Base-by-base conservation (phyloP, 2,797 vertebrate genomes). In the Darevskia mixta region DNA sequence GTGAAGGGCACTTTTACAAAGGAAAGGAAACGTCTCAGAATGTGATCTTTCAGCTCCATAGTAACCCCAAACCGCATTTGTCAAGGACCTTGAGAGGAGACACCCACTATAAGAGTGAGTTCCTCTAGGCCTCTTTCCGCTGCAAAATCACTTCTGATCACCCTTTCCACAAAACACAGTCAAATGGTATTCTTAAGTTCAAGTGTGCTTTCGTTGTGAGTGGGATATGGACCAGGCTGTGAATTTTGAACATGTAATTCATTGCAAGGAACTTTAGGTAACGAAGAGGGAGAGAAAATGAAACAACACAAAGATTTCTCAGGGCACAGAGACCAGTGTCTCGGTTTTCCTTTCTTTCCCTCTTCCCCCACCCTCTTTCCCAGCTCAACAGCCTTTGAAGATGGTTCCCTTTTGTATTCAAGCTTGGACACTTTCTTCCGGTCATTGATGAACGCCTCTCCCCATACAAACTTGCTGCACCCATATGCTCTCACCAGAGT, bases 1-100 rank as follows among this genome's bases (percentile, higher is more conserved):
- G 27, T 15, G 80, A 35, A 69, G 80, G 58, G 8, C 58, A 29
- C 27, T 61, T 78, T 23, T 77, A 83, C 73, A 88, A 83, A 82
- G 41, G n/a, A 38, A 49, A 77, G 80, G 86, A 82, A 76, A 69
- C 32, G 8, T 76, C 55, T 17, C 58, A 32, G 71, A 87, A 75
- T 67, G 41, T 1, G 79, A 77, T 55, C 72, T 82, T 83, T 83
- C 72, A 82, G 61, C 86, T 69, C 87, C 80, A 58, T 77, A 49
- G 72, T 69, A 75, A 75, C 71, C 61, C 58, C 58, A 64, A 7
- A 18, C 45, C 25, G 11, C 32, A 4, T 72, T 80, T 79, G 15
- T 43, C 49, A 72, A 80, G 85, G 67, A 32, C 66, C 45, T 69
- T 41, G 25, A 71, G 78, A 32, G 20, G 32, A 72, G 67, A 86